Evolutionary conservation across 2,113 vertebrate species (phyloP).

Genomic region (Chionis minor): DNA sequence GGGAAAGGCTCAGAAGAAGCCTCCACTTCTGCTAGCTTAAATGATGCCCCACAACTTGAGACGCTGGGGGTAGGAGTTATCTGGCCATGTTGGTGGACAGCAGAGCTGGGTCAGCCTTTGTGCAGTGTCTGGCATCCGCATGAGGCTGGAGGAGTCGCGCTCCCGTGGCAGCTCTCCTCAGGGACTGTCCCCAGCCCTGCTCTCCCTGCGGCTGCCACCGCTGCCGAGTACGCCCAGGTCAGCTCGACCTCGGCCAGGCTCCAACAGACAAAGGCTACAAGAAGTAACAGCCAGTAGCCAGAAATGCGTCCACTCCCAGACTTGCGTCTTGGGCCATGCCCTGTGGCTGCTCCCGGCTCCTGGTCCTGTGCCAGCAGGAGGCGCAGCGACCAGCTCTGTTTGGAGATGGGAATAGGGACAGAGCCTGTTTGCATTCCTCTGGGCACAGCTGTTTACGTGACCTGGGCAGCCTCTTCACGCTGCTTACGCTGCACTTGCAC

Average conservation of each 20-base stretch:
- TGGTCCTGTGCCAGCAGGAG: neutral
- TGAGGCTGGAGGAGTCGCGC: accelerated
- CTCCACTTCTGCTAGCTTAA: neutral
- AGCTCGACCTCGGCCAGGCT: neutral
- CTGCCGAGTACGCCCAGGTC: neutral
- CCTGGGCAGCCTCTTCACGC: neutral
- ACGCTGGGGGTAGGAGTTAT: neutral
- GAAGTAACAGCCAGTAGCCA: neutral
- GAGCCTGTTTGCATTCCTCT: neutral
- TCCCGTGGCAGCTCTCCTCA: neutral
- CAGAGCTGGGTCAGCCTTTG: neutral
- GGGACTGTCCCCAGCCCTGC: neutral
- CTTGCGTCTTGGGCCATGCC: accelerated
- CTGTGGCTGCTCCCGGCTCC: neutral
- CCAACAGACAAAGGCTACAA: neutral
- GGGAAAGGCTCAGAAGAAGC: neutral
- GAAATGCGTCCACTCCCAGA: accelerated
- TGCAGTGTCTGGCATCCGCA: accelerated
- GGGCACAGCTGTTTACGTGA: neutral
- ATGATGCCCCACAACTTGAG: neutral
- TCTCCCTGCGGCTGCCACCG: neutral
- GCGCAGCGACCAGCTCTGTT: neutral
- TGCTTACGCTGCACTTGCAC: neutral
- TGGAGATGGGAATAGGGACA: neutral
- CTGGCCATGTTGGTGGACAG: neutral